Base-by-base conservation (phyloP, 2,888 invertebrate species). In the Nezara viridula region DNA sequence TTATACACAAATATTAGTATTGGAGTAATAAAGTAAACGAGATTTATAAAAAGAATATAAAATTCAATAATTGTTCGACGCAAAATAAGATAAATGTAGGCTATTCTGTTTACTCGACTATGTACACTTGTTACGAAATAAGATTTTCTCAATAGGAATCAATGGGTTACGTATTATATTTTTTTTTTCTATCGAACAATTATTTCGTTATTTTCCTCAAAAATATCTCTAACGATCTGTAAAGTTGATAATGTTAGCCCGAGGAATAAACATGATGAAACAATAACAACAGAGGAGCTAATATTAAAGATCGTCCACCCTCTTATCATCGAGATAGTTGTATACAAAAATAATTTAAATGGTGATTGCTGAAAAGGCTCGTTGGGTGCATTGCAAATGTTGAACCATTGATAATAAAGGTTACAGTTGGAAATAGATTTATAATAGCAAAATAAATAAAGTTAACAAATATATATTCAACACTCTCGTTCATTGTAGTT, bases 361-460 rank as follows among this genome's bases (percentile, higher is more conserved):
- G 9, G 7, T 27, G n/a, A 60, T 60, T 27, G 60, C 60, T 27
- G 14, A 27, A 55, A 60, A 27, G 60, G 60, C 60, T 60, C 12
- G 60, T 27, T 10, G 6, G 14, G 12, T 27, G 14, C 10, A 60
- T 60, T 60, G 60, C 60, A 27, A 14, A 60, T 27, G 27, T 60
- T 27, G 60, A 60, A 27, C 60, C 27, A 14, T 14, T n/a, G 60
- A 60, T 27, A 60, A 27, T n/a, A n/a, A 14, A 60, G 60, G 60
- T 60, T 60, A 27, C n/a, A n/a, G n/a, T n/a, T n/a, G n/a, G 27
- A 60, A 60, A n/a, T 60, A 60, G 60, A 60, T n/a, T n/a, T n/a
- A n/a, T n/a, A n/a, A 50, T 50, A 24, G 24, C 3, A 24, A 52
- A 24, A 52, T 52, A 3, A 21, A 12, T 5, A 24, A 24, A 24